phyloP scores from a whole-genome alignment of 2,113 vertebrate genomes.

The Prinia subflava region DNA sequence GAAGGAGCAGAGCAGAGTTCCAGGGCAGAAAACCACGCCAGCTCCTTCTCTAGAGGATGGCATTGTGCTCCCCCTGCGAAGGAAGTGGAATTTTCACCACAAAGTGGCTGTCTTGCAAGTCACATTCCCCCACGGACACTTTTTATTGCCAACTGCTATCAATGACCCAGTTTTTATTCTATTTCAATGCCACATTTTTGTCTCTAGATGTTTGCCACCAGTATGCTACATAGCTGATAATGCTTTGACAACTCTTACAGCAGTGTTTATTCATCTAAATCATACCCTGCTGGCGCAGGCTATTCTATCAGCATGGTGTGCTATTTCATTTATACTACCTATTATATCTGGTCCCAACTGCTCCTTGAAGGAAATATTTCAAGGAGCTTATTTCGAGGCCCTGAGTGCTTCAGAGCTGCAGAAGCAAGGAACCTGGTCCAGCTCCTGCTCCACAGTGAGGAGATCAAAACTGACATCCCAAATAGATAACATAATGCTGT shows the following conservation, averaged over 20 bases:
- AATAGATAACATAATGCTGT: not conserved
- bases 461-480: not conserved
- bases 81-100: not conserved
- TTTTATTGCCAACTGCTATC: not conserved
- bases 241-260: not conserved
- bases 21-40: not conserved
- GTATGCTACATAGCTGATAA: not conserved
- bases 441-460: not conserved
- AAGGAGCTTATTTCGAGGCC: not conserved
- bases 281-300: not conserved
- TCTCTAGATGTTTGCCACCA: not conserved
- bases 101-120: not conserved
- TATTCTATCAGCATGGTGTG: not conserved
- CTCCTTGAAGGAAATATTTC: not conserved
- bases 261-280: slow-evolving; percentile 7
- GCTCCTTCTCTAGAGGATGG: not conserved
- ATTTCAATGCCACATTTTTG: not conserved
- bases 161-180: not conserved
- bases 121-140: not conserved
- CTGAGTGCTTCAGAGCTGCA: not conserved
- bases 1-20: not conserved
- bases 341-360: not conserved
- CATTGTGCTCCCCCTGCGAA: not conserved
- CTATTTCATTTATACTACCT: not conserved
- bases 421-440: not conserved